phyloP scores from a whole-genome alignment of 1,140 invertebrate genomes.

The Sminthurides bifidus region DNA sequence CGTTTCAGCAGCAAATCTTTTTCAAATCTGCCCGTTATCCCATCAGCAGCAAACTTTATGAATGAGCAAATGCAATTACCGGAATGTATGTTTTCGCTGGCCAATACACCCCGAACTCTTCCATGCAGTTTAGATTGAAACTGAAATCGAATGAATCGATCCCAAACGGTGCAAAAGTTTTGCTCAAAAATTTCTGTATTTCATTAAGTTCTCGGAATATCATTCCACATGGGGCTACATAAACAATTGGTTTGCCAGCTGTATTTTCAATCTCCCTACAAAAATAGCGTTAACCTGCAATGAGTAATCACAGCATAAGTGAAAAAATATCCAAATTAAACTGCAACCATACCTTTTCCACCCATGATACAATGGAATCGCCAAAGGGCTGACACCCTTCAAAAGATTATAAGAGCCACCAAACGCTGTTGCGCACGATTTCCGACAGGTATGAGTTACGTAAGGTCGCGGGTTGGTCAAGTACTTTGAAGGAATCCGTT shows the following conservation, averaged over 20 bases:
- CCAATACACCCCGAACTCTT: constrained; percentile 59
- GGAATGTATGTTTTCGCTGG: not conserved
- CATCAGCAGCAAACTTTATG: no score
- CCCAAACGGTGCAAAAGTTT: constrained; percentile 58
- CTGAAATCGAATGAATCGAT: constrained; percentile 87
- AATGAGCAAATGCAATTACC: no score
- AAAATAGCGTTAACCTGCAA: not conserved
- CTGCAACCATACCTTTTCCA: constrained; percentile 47
- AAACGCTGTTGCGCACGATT: not conserved
- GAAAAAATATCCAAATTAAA: not conserved
- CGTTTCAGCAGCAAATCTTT: no score
- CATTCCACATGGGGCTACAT: constrained; percentile 74
- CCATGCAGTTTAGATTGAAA: constrained; percentile 59
- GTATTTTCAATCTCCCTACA: constrained; percentile 36
- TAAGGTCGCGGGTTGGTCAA: not conserved
- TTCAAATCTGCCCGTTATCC: no score
- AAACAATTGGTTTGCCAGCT: constrained; percentile 49
- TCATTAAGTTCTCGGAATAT: constrained; percentile 63
- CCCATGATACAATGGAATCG: constrained; percentile 71
- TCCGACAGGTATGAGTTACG: not conserved
- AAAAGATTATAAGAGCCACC: not conserved
- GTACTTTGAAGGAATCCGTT: not conserved
- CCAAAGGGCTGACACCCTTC: constrained; percentile 53
- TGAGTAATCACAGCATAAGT: not conserved
- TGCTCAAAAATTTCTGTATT: constrained; percentile 60